Percentiles rank a stretch among this genome's conserved stretches.
Conservation (phyloP, 2,113 vertebrate species). For the Prionailurus viverrinus region DNA sequence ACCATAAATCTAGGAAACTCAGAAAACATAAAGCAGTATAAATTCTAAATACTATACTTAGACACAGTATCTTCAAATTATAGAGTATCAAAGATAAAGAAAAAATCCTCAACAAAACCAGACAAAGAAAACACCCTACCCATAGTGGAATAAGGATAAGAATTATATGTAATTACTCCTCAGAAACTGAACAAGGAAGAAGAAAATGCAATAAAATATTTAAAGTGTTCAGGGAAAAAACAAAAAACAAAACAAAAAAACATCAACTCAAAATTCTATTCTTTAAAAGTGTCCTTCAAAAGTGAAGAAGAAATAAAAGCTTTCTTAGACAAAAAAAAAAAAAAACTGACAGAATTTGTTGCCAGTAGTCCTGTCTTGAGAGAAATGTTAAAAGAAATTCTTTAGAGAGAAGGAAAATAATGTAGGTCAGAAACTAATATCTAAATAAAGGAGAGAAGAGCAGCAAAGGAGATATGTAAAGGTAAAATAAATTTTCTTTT, state of each 20-base stretch:
- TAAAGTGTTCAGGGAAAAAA: background rate
- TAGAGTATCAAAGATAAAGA: background rate
- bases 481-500: background rate
- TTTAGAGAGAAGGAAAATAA: no score
- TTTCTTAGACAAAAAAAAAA: no score
- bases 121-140: background rate
- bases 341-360: no score
- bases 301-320: background rate
- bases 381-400: no score
- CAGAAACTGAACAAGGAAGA: no score
- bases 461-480: background rate
- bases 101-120: background rate
- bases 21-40: background rate
- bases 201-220: background rate
- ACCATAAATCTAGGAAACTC: background rate
- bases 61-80: background rate
- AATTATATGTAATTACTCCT: no score
- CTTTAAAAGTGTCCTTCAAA: background rate
- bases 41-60: background rate
- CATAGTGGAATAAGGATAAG: no score
- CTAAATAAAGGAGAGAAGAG: background rate
- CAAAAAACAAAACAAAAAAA: no score
- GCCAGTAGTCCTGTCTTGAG: no score
- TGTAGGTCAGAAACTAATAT: background rate
- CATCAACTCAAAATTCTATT: background rate